Base-by-base conservation (phyloP, 2,888 invertebrate species). In the Chromoteleia sp. region DNA sequence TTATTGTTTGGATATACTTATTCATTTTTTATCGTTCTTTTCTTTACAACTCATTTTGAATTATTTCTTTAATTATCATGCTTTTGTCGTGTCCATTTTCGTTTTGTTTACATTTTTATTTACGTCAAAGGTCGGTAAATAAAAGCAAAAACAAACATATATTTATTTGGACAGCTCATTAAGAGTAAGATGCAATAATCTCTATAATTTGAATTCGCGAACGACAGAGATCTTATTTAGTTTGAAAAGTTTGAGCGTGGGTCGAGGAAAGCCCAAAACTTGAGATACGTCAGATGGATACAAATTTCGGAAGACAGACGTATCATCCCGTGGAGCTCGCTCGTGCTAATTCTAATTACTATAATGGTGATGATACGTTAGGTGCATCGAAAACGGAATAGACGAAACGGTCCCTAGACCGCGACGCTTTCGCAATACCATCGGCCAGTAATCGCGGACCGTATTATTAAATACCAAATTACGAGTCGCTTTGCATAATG, bases 341-440 rank as follows among this genome's bases (percentile, higher is more conserved):
- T 61, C 39, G 73, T 56, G 76, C 67, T 73, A 73, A 73, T 77
- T 81, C 81, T 75, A 79, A 76, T 82, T 79, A 76, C 71, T 71
- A 76, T 82, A 82, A 82, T 82, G 76, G 76, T 76, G 79, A 78
- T 79, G 68, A 76, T 56, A 79, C 39, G 63, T 82, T 68, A 41
- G 56, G 52, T 25, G 52, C 54, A 21, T 50, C 61, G 56, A 73
- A 81, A 81, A 76, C 25, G 63, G 61, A 82, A 74, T 77, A 82
- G 78, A 75, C 61, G 65, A 78, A 78, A 70, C 63, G n/a, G 54
- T 63, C 73, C 73, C 79, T 82, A 74, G 56, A 74, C 63, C 19
- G 12, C 36, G 63, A 25, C 25, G 36, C 17, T 58, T 52, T 56
- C 25, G n/a, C 25, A 25, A 36, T 17, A 43, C 8, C 14, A 12